A percentile compares a stretch with the other conserved stretches of the same genome.
Evolutionary conservation across 2,797 vertebrate genomes (phyloP).

Genomic region (Tapera naevia): DNA sequence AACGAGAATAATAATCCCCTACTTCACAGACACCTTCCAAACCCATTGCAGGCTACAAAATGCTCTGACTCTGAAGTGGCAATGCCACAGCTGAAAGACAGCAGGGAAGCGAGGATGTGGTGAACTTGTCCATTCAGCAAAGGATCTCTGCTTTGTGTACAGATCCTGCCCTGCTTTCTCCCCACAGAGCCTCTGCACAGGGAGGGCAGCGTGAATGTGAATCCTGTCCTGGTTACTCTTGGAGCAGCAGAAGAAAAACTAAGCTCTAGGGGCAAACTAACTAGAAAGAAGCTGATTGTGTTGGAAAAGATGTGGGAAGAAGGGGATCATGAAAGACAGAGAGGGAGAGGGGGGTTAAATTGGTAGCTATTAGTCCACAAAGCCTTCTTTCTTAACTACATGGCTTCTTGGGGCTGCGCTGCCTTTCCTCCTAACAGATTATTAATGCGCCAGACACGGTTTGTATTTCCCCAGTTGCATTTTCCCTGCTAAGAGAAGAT

Average conservation of each 20-base stretch:
- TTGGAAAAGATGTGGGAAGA: neutral
- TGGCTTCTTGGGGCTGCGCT: neutral
- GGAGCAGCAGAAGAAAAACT: neutral
- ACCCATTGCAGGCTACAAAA: neutral
- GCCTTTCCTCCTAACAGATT: neutral
- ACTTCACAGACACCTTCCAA: neutral
- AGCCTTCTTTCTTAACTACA: neutral
- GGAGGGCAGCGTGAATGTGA: neutral
- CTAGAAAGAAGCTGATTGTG: neutral
- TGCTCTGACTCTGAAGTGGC: neutral
- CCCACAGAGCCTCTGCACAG: rapidly evolving
- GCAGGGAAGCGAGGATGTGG: rapidly evolving
- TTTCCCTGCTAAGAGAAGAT: neutral
- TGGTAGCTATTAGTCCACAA: neutral
- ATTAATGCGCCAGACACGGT: constrained; percentile 4
- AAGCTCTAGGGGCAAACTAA: neutral
- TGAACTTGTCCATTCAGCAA: neutral
- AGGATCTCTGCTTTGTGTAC: neutral
- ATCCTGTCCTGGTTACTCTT: neutral
- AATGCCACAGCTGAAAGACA: rapidly evolving
- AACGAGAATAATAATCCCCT: rapidly evolving
- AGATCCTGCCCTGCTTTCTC: neutral
- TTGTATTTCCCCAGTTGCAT: neutral
- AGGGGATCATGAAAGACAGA: neutral
- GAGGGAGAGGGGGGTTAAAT: neutral